Percentiles rank a stretch among this genome's conserved stretches.
Evolutionary conservation across 2,113 vertebrate genomes (phyloP).

Genomic region (Peromyscus maniculatus): DNA sequence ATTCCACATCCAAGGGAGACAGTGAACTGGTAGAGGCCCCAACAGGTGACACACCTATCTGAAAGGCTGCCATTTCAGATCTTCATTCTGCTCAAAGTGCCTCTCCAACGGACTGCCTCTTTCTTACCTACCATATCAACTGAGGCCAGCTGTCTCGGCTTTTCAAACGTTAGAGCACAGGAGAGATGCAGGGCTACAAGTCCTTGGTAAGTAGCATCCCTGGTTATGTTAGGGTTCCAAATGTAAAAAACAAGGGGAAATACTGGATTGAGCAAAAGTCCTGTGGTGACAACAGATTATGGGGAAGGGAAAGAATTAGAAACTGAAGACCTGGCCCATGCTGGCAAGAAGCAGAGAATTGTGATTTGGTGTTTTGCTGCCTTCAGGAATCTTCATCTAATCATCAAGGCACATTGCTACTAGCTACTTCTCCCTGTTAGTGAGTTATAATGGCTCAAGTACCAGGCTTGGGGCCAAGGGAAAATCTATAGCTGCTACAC

Average conservation of each 20-base stretch:
- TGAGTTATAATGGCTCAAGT: conserved; percentile 60
- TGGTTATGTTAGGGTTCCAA: conserved; percentile 49
- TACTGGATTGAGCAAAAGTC: conserved; percentile 68
- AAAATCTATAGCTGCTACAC: conserved; percentile 60
- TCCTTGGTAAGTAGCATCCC: conserved; percentile 47
- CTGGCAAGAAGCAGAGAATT: neutral
- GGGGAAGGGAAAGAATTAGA: conserved; percentile 19
- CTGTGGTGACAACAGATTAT: neutral
- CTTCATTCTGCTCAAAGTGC: neutral
- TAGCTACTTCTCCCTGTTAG: conserved; percentile 66
- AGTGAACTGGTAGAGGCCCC: neutral
- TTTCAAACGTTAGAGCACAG: neutral
- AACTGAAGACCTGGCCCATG: conserved; percentile 30
- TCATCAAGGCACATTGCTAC: conserved; percentile 81
- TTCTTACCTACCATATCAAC: neutral
- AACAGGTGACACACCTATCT: neutral
- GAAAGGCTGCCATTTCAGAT: neutral
- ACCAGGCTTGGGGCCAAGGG: conserved; percentile 46
- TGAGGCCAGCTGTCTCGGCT: conserved; percentile 15
- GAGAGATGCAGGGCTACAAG: conserved; percentile 21
- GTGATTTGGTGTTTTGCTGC: conserved; percentile 65
- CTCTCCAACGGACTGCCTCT: conserved; percentile 36
- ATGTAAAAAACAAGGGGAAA: conserved; percentile 31
- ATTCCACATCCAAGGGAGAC: conserved; percentile 46
- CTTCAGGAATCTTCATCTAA: conserved; percentile 44